Conservation (phyloP, 2,888 invertebrate genomes). For the Neoascia interrupta region DNA sequence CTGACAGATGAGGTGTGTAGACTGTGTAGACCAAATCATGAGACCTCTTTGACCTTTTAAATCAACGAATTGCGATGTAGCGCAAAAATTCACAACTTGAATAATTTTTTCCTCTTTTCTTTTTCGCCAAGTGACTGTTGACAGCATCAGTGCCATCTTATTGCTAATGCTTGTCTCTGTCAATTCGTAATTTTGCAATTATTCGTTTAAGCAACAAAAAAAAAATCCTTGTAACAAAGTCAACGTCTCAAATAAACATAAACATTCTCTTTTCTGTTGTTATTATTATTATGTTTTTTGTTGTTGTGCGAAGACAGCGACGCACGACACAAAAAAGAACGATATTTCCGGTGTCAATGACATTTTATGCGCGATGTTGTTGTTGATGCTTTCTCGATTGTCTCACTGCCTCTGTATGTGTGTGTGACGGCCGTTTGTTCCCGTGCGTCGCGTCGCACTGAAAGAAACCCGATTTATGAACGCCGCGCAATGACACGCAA, state of each 20-base stretch:
- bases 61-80: slow-evolving; percentile 30
- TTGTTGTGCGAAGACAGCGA: slow-evolving; percentile 11
- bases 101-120: too few species aligned
- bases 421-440: slow-evolving; percentile 5
- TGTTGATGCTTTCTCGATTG: slow-evolving; percentile 7
- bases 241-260: slow-evolving; percentile 17
- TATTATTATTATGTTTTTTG: too few species aligned
- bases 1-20: slow-evolving; percentile 43
- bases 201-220: slow-evolving; percentile 32
- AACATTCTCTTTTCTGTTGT: slow-evolving; percentile 49
- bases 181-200: slow-evolving; percentile 45
- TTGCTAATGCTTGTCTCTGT: too few species aligned
- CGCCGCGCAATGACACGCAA: slow-evolving; percentile 55
- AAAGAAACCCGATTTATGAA: slow-evolving; percentile 39
- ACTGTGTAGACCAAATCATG: slow-evolving; percentile 55
- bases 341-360: slow-evolving; percentile 57
- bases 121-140: slow-evolving; percentile 32
- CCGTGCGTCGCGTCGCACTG: not conserved
- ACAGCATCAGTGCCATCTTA: too few species aligned
- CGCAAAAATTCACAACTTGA: slow-evolving; percentile 6
- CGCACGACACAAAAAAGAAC: slow-evolving; percentile 9
- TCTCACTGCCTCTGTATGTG: slow-evolving; percentile 1
- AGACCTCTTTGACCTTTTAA: slow-evolving; percentile 48
- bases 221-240: slow-evolving; percentile 25
- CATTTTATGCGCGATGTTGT: slow-evolving; percentile 33